Conservation (phyloP, 2,888 invertebrate species). For the Phalera bucephala region DNA sequence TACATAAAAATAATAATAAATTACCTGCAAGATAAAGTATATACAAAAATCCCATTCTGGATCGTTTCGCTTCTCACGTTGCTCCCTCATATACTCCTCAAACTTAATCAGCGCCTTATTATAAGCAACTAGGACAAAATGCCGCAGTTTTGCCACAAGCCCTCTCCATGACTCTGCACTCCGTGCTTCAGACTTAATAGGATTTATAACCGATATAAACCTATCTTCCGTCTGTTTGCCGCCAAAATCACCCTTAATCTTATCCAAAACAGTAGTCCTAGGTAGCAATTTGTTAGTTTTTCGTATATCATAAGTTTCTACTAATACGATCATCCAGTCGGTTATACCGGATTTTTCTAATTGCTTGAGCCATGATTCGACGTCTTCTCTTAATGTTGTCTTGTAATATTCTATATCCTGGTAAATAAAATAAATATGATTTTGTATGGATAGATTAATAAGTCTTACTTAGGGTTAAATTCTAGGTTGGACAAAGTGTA, state of each 20-base stretch:
- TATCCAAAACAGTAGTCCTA: constrained; percentile 96
- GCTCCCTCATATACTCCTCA: constrained; percentile 94
- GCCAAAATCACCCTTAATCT: constrained; percentile 96
- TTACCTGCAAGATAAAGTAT: constrained; percentile 95
- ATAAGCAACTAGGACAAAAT: constrained; percentile 92
- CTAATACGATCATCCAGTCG: constrained; percentile 97
- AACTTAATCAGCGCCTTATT: constrained; percentile 93
- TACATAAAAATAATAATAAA: neutral
- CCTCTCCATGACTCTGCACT: constrained; percentile 96
- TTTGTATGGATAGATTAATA: no score
- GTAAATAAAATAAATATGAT: constrained; percentile 22
- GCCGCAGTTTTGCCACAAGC: constrained; percentile 91
- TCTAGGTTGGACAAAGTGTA: no score
- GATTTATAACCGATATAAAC: constrained; percentile 95
- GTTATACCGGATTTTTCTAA: constrained; percentile 88
- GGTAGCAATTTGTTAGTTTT: constrained; percentile 96
- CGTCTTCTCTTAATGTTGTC: constrained; percentile 92
- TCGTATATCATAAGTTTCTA: constrained; percentile 95
- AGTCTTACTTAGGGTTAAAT: no score
- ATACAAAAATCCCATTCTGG: constrained; percentile 96
- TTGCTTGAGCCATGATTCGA: constrained; percentile 93
- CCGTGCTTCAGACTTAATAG: constrained; percentile 93
- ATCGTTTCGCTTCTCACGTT: constrained; percentile 95
- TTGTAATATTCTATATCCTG: constrained; percentile 97
- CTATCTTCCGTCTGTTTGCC: constrained; percentile 92